These are phyloP conservation scores for Dynastes hyllus DNA, from an alignment of 2,888 invertebrate genomes.

Conservation along the genomic window DNA sequence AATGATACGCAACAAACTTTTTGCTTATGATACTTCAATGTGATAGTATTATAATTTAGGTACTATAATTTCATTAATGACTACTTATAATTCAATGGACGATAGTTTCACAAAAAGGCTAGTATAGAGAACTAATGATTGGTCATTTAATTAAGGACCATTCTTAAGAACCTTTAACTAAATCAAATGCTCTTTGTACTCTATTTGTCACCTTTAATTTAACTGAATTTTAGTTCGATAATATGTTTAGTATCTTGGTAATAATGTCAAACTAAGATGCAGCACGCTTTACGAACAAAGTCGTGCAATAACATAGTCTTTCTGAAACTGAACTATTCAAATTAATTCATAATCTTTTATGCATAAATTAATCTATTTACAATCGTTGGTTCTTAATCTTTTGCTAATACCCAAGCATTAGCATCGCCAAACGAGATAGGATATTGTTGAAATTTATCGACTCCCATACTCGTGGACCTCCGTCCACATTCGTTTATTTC, in stretches of 20 bases:
- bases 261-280: background rate
- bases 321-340: background rate
- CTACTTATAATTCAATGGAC: too few species aligned
- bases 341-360: constrained; percentile 18
- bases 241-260: too few species aligned
- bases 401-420: constrained; percentile 8
- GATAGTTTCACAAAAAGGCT: too few species aligned
- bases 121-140: too few species aligned
- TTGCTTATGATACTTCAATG: too few species aligned
- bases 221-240: background rate
- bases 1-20: too few species aligned
- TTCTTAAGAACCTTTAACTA: too few species aligned
- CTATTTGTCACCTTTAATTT: background rate
- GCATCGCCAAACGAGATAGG: constrained; percentile 49
- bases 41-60: too few species aligned
- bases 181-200: too few species aligned
- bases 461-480: constrained; percentile 59
- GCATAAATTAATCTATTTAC: constrained; percentile 12
- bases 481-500: constrained; percentile 58
- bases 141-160: too few species aligned
- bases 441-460: constrained; percentile 66
- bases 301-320: background rate
- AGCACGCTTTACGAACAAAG: too few species aligned
- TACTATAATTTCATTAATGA: too few species aligned
- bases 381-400: constrained; percentile 16